phyloP scores from a whole-genome alignment of 1,140 invertebrate genomes.

The Vanessa tameamea region DNA sequence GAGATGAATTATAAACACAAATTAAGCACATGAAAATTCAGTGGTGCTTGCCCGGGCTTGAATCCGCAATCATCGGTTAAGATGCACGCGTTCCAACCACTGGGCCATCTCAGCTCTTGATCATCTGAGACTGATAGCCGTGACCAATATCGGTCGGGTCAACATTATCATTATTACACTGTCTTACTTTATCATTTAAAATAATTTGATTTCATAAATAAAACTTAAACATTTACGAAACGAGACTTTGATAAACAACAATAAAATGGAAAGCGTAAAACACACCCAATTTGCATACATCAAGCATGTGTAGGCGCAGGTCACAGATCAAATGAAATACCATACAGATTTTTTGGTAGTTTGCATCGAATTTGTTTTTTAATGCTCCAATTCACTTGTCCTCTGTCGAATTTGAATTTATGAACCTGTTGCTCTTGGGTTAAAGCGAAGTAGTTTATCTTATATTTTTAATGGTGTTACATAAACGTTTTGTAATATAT shows the following conservation, averaged over 20 bases:
- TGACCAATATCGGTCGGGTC: too few species aligned
- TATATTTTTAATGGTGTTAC: slow-evolving; percentile 13
- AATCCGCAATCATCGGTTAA: too few species aligned
- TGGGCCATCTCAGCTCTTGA: too few species aligned
- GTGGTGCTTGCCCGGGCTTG: too few species aligned
- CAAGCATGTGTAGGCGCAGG: slow-evolving; percentile 14
- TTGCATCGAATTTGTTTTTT: slow-evolving; percentile 22
- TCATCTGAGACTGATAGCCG: too few species aligned
- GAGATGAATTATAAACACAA: too few species aligned
- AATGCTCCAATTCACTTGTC: slow-evolving; percentile 22
- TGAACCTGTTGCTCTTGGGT: background rate
- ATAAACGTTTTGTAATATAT: slow-evolving; percentile 14
- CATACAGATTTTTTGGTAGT: slow-evolving; percentile 23
- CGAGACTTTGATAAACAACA: background rate
- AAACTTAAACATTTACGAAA: background rate
- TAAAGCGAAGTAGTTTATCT: slow-evolving; percentile 1
- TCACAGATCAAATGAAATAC: slow-evolving; percentile 15
- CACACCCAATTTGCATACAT: slow-evolving; percentile 19
- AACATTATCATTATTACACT: too few species aligned
- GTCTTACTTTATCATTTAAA: too few species aligned
- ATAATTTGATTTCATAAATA: background rate
- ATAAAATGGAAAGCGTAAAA: slow-evolving; percentile 9
- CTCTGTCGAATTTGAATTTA: slow-evolving; percentile 21
- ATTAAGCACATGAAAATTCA: too few species aligned
- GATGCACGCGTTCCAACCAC: too few species aligned